These are phyloP conservation scores for Fistularia tabacaria DNA, from an alignment of 2,797 vertebrate species.

Conservation along the genomic window DNA sequence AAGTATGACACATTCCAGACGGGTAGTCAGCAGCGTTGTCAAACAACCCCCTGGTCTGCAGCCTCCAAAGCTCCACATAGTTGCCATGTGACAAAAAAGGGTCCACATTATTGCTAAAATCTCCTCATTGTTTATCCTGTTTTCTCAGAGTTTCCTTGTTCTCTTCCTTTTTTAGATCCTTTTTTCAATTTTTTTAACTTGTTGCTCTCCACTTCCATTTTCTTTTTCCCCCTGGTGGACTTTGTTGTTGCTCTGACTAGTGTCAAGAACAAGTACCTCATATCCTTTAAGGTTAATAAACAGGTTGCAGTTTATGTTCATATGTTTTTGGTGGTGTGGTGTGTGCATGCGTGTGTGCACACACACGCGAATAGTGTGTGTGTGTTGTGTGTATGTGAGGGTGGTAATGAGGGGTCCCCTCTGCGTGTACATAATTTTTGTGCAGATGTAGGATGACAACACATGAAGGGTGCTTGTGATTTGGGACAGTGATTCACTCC, in stretches of 20 bases:
- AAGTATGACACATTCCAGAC: conserved; percentile 12
- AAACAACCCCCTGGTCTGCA: conserved; percentile 49
- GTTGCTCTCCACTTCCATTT: not conserved
- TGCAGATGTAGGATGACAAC: conserved; percentile 71
- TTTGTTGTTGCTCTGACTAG: too few species aligned
- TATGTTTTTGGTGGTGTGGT: too few species aligned
- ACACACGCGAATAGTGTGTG: too few species aligned
- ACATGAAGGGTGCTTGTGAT: conserved; percentile 61
- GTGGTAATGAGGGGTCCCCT: too few species aligned
- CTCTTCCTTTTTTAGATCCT: conserved; percentile 17
- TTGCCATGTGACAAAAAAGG: conserved; percentile 44
- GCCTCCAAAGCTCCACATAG: conserved; percentile 54
- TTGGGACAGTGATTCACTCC: conserved; percentile 66
- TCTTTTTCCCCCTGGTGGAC: not conserved
- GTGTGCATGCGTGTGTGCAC: too few species aligned
- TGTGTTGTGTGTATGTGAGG: too few species aligned
- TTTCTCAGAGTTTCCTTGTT: conserved; percentile 35
- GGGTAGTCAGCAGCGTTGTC: conserved; percentile 46
- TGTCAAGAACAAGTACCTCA: too few species aligned
- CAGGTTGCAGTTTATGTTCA: too few species aligned
- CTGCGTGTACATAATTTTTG: conserved; percentile 16
- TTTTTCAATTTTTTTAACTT: conserved; percentile 2
- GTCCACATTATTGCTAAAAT: conserved; percentile 48
- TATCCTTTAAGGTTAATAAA: too few species aligned
- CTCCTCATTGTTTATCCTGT: conserved; percentile 40